phyloP scores from a whole-genome alignment of 2,113 vertebrate species.

The Psilopsiagon aymara region DNA sequence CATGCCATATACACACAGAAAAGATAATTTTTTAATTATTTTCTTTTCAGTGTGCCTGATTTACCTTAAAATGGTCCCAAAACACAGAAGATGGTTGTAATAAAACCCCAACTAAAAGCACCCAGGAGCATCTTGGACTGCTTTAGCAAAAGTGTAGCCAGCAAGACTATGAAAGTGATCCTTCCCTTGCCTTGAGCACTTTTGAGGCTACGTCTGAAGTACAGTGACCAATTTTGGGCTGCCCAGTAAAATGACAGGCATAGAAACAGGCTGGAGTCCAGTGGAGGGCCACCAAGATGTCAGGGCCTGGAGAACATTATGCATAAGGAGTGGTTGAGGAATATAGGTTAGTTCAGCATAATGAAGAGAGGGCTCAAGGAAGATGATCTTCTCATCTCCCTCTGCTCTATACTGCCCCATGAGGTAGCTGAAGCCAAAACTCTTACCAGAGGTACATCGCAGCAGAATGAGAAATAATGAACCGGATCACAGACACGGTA shows the following conservation, averaged over 20 bases:
- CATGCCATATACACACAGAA: not conserved
- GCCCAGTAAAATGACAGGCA: not conserved
- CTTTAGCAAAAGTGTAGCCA: not conserved
- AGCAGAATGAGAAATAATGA: not conserved
- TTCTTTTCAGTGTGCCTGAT: not conserved
- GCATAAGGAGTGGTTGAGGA: not conserved
- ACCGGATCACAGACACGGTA: not conserved
- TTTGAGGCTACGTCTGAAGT: not conserved
- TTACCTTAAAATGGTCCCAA: accelerated
- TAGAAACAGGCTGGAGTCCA: not conserved
- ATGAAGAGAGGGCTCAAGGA: not conserved
- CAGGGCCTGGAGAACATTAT: not conserved
- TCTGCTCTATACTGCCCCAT: not conserved
- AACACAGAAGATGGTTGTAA: not conserved
- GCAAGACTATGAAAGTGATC: not conserved
- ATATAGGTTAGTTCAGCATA: not conserved
- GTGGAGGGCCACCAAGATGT: not conserved
- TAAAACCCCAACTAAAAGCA: not conserved
- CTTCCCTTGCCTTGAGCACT: not conserved
- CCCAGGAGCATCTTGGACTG: accelerated
- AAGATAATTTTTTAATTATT: not conserved
- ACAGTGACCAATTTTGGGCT: not conserved
- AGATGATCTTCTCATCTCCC: not conserved
- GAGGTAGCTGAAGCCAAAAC: not conserved
- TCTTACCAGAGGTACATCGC: not conserved